phyloP scores from a whole-genome alignment of 2,797 vertebrate species.

The Catamblyrhynchus diadema region DNA sequence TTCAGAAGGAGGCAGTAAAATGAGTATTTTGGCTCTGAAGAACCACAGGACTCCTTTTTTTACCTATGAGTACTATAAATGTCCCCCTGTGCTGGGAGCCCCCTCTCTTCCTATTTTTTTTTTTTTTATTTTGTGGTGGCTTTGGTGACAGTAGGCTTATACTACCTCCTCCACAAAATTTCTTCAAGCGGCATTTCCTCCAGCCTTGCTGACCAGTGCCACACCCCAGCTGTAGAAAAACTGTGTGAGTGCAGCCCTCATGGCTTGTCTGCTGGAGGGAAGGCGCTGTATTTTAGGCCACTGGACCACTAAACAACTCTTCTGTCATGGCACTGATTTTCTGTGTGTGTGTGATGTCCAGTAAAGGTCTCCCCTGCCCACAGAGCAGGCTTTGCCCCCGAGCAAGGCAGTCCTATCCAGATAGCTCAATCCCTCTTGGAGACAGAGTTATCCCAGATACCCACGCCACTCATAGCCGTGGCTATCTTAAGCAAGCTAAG shows the following conservation, averaged over 20 bases:
- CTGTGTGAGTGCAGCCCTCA: rapidly evolving
- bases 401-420: too few species aligned
- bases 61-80: not conserved
- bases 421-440: too few species aligned
- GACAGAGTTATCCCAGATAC: too few species aligned
- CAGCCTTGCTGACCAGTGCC: not conserved
- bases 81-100: not conserved
- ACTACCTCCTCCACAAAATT: not conserved
- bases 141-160: not conserved
- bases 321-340: not conserved
- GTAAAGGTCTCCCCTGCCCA: too few species aligned
- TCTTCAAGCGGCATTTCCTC: not conserved
- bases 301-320: not conserved
- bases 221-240: not conserved
- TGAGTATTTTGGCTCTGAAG: not conserved
- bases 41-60: not conserved
- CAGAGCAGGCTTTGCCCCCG: too few species aligned
- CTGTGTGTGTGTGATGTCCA: rapidly evolving
- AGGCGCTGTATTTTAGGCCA: not conserved
- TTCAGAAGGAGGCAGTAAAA: not conserved
- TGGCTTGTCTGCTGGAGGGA: not conserved
- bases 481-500: too few species aligned
- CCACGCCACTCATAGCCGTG: rapidly evolving
- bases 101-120: not conserved
- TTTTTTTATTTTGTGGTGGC: not conserved